A percentile compares a stretch with the other conserved stretches of the same genome.
These are phyloP conservation scores for Nasonovia ribisnigri DNA, from an alignment of 2,888 invertebrate genomes.

Conservation along the genomic window DNA sequence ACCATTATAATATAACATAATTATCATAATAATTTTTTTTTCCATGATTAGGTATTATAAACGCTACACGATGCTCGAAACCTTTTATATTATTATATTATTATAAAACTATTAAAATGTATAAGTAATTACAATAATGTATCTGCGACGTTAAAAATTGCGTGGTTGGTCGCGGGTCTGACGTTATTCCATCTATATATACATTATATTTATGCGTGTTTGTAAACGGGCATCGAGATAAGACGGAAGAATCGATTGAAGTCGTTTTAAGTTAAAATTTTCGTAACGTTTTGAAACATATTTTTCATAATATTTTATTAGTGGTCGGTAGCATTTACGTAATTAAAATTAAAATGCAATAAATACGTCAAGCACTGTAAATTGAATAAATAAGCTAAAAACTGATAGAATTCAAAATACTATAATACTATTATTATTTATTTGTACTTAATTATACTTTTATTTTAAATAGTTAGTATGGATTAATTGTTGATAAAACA, in stretches of 20 bases:
- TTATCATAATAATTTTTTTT: not conserved
- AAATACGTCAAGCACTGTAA: too few relatives aligned
- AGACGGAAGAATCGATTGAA: not conserved
- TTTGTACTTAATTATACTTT: not conserved
- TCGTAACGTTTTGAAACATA: not conserved
- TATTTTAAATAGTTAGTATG: not conserved
- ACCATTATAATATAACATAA: not conserved
- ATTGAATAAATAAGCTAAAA: constrained; percentile 6
- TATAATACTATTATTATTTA: not conserved
- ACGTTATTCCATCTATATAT: not conserved
- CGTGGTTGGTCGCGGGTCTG: not conserved
- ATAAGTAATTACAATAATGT: not conserved
- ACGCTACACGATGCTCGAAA: not conserved
- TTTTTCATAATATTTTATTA: not conserved
- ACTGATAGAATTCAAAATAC: not conserved
- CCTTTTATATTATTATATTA: not conserved
- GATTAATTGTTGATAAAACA: not conserved
- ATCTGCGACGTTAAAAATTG: not conserved
- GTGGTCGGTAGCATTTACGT: not conserved
- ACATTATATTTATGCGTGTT: not conserved
- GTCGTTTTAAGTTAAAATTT: not conserved
- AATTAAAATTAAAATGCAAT: not conserved
- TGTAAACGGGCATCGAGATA: not conserved
- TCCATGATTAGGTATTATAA: not conserved
- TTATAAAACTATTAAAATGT: not conserved